These are phyloP conservation scores for Tragulus kanchil DNA, from an alignment of 2,113 vertebrate genomes.

Conservation along the genomic window DNA sequence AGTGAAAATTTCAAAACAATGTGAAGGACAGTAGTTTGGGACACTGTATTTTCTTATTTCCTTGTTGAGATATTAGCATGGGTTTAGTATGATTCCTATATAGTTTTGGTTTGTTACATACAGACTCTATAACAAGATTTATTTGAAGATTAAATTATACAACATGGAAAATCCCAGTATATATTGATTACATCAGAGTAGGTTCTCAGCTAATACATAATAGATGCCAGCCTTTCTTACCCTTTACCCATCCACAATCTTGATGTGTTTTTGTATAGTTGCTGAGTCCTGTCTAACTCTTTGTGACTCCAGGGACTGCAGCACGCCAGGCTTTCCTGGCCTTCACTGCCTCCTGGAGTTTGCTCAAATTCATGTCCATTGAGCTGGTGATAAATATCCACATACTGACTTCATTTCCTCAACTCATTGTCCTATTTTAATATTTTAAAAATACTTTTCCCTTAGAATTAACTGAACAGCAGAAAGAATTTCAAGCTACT, in stretches of 20 bases:
- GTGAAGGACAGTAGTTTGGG: background rate
- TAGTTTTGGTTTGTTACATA: background rate
- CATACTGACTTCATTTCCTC: background rate
- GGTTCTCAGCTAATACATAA: background rate
- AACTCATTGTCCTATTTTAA: conserved; percentile 53
- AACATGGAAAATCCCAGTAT: background rate
- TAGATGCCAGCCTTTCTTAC: background rate
- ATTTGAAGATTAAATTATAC: background rate
- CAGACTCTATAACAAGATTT: background rate
- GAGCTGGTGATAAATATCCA: background rate
- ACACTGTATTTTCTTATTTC: background rate
- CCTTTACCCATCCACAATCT: background rate
- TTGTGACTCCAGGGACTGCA: background rate
- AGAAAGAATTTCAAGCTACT: conserved; percentile 95
- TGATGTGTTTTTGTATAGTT: background rate
- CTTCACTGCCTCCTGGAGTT: background rate
- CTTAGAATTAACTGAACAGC: conserved; percentile 93
- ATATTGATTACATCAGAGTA: background rate
- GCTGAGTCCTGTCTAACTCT: background rate
- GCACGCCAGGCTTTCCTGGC: background rate
- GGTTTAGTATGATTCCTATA: background rate
- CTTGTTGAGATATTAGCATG: background rate
- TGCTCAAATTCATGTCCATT: background rate
- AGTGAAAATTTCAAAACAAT: background rate
- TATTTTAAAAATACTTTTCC: conserved; percentile 61